phyloP scores from a whole-genome alignment of 1,140 invertebrate species.

The Zaprionus vittiger region DNA sequence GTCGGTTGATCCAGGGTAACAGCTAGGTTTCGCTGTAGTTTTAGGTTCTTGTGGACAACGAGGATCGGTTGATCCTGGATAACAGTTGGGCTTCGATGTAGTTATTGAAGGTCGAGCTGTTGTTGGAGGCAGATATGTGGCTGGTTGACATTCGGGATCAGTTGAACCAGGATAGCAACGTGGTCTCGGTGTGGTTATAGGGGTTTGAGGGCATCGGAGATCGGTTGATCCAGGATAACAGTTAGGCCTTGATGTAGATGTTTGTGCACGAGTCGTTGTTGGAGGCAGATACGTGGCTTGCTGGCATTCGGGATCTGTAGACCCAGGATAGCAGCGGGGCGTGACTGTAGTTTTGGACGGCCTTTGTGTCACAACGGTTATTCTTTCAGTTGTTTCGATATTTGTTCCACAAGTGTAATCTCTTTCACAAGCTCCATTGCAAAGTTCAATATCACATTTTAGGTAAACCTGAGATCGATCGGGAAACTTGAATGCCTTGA shows the following conservation, averaged over 20 bases:
- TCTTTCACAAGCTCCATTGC: slow-evolving; percentile 78
- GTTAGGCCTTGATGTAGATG: slow-evolving; percentile 1
- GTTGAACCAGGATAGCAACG: slow-evolving; percentile 81
- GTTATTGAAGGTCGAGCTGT: background rate
- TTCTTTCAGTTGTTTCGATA: background rate
- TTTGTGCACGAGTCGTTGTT: background rate
- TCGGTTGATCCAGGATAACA: slow-evolving; percentile 43
- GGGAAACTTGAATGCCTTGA: slow-evolving; percentile 90
- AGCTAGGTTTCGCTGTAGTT: no score
- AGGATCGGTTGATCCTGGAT: slow-evolving; percentile 12
- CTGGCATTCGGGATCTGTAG: slow-evolving; percentile 3
- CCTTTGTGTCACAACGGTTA: background rate
- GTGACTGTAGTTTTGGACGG: no score
- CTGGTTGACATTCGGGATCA: background rate
- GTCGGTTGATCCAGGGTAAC: no score
- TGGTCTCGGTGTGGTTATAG: slow-evolving; percentile 50
- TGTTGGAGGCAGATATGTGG: background rate
- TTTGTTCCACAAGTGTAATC: slow-evolving; percentile 57
- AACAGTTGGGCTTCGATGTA: slow-evolving; percentile 23
- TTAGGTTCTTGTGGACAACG: background rate
- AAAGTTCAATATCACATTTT: slow-evolving; percentile 90
- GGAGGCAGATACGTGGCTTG: slow-evolving; percentile 6
- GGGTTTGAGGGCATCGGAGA: slow-evolving; percentile 12
- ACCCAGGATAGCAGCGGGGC: background rate
- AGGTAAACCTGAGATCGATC: slow-evolving; percentile 89